phyloP scores from a whole-genome alignment of 2,797 vertebrate genomes.

The Allobates femoralis region DNA sequence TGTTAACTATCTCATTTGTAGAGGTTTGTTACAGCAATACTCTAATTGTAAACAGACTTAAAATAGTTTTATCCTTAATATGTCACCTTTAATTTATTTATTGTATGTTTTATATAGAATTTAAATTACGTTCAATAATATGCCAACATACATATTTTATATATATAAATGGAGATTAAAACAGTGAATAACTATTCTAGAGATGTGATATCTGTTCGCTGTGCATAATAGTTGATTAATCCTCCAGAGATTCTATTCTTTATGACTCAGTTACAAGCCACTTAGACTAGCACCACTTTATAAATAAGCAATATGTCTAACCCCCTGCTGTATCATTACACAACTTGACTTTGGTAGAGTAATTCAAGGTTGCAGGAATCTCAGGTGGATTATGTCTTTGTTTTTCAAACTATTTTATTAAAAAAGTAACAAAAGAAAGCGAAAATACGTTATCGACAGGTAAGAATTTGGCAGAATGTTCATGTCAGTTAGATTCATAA shows the following conservation, averaged over 20 bases:
- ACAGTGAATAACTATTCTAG: background rate
- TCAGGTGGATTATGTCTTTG: constrained; percentile 38
- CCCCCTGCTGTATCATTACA: constrained; percentile 51
- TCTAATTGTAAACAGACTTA: background rate
- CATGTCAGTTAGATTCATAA: background rate
- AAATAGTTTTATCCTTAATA: background rate
- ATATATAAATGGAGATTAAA: background rate
- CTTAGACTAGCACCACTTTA: constrained; percentile 35
- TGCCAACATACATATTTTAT: background rate
- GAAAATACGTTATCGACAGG: background rate
- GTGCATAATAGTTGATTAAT: constrained; percentile 15
- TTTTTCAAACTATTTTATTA: constrained; percentile 36
- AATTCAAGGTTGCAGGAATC: constrained; percentile 49
- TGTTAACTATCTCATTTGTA: background rate
- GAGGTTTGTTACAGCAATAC: background rate
- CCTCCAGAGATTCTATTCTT: constrained; percentile 28
- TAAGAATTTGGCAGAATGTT: background rate
- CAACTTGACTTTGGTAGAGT: constrained; percentile 57
- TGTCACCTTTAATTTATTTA: background rate
- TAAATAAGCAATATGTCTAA: constrained; percentile 48
- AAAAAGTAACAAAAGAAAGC: constrained; percentile 23
- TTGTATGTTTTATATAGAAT: background rate
- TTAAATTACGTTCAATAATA: background rate
- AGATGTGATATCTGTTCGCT: constrained; percentile 21
- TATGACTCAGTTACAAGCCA: constrained; percentile 53